Percentiles rank a stretch among this genome's conserved stretches.
These are phyloP conservation scores for Phyllotreta cruciferae DNA, from an alignment of 2,888 invertebrate genomes.

Conservation along the genomic window DNA sequence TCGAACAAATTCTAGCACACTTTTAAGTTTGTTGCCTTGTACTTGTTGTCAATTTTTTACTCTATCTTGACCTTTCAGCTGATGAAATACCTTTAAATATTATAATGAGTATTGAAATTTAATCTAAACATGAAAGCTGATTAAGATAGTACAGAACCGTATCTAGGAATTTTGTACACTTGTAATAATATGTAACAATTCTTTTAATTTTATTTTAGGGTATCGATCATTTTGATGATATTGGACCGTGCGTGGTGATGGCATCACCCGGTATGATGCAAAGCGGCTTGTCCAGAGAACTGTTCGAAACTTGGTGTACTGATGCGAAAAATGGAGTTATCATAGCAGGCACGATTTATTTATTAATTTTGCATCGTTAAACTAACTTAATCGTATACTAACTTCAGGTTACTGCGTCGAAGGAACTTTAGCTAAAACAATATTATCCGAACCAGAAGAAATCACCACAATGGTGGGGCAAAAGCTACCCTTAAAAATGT, in stretches of 20 bases:
- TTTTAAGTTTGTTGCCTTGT: no score
- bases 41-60: no score
- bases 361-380: background rate
- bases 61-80: no score
- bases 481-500: conserved; percentile 94
- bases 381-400: conserved; percentile 20
- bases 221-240: conserved; percentile 99
- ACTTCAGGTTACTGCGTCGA: conserved; percentile 81
- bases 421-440: conserved; percentile 89
- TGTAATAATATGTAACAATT: background rate
- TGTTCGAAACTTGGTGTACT: conserved; percentile 99
- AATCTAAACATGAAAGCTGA: no score
- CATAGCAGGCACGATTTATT: conserved; percentile 76
- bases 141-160: background rate
- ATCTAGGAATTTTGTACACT: background rate
- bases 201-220: conserved; percentile 67
- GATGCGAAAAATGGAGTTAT: conserved; percentile 98
- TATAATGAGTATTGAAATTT: no score
- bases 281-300: conserved; percentile 93
- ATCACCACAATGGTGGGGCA: conserved; percentile 95
- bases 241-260: conserved; percentile 99
- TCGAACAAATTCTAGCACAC: no score
- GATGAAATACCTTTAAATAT: no score
- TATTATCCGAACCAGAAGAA: conserved; percentile 97
- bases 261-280: conserved; percentile 99